Evolutionary conservation across 2,888 invertebrate species (phyloP).

Genomic region (Masnerella sp.): DNA sequence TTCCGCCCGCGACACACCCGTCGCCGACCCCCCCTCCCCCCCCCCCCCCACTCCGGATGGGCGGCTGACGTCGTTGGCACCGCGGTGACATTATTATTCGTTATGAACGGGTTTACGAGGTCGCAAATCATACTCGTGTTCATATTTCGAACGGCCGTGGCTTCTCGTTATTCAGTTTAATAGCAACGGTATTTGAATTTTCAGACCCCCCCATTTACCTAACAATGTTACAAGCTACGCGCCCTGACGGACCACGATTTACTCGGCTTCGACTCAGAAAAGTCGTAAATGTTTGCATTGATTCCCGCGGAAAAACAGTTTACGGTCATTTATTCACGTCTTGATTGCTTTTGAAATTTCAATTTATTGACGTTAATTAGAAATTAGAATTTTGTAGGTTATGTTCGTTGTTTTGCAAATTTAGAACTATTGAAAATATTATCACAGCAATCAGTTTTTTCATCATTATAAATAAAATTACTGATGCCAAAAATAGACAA

Average conservation of each 20-base stretch:
- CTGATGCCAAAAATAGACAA: too few species aligned
- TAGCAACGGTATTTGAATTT: slow-evolving; percentile 77
- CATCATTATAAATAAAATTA: too few species aligned
- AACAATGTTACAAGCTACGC: slow-evolving; percentile 58
- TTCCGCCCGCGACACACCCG: slow-evolving; percentile 50
- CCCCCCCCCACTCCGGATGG: neutral
- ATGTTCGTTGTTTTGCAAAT: too few species aligned
- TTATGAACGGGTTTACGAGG: slow-evolving; percentile 78
- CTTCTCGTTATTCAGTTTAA: slow-evolving; percentile 78
- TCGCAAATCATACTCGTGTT: slow-evolving; percentile 78
- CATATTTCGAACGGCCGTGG: slow-evolving; percentile 76
- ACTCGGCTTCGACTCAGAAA: slow-evolving; percentile 24
- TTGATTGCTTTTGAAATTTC: slow-evolving; percentile 1
- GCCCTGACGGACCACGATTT: slow-evolving; percentile 31
- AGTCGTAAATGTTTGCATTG: slow-evolving; percentile 40
- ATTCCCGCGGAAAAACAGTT: slow-evolving; percentile 25
- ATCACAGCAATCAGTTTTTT: too few species aligned
- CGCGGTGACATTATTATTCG: slow-evolving; percentile 78
- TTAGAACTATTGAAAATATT: too few species aligned
- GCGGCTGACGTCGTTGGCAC: slow-evolving; percentile 60
- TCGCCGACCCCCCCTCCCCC: slow-evolving; percentile 58
- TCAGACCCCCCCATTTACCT: slow-evolving; percentile 69
- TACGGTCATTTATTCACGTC: slow-evolving; percentile 12
- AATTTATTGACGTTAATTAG: neutral
- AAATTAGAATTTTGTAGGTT: too few species aligned